phyloP scores from a whole-genome alignment of 1,140 invertebrate genomes.

The Trachymyrmex cornetzi region DNA sequence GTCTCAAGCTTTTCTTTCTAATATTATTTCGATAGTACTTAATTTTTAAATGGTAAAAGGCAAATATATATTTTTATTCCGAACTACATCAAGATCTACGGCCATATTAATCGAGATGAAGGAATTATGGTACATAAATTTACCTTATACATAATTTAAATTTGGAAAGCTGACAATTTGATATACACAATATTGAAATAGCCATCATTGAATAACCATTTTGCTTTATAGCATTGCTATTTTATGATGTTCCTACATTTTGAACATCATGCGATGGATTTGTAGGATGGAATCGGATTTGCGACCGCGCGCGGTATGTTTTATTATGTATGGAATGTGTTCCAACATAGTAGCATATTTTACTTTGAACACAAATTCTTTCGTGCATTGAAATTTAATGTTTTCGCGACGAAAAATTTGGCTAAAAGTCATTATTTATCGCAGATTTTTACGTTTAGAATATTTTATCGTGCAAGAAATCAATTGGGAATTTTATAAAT shows the following conservation, averaged over 20 bases:
- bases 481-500: not conserved
- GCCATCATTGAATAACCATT: conserved; percentile 31
- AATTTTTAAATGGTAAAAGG: not conserved
- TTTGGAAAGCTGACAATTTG: conserved; percentile 28
- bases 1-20: not conserved
- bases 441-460: not conserved
- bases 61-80: not conserved
- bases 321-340: conserved; percentile 28
- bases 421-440: not conserved
- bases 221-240: conserved; percentile 28
- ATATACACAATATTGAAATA: conserved; percentile 3
- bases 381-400: not conserved
- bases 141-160: not conserved
- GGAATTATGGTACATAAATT: not conserved
- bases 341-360: not conserved
- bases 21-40: not conserved
- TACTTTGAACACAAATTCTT: conserved; percentile 22
- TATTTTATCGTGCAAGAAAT: not conserved
- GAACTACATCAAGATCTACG: not conserved
- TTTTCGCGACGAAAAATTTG: not conserved
- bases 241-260: conserved; percentile 32
- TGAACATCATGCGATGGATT: conserved; percentile 40
- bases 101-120: not conserved
- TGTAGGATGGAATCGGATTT: conserved; percentile 51
- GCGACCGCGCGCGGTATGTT: conserved; percentile 8